Base-by-base conservation (phyloP, 1,140 invertebrate species). In the Rhagoletis pomonella region DNA sequence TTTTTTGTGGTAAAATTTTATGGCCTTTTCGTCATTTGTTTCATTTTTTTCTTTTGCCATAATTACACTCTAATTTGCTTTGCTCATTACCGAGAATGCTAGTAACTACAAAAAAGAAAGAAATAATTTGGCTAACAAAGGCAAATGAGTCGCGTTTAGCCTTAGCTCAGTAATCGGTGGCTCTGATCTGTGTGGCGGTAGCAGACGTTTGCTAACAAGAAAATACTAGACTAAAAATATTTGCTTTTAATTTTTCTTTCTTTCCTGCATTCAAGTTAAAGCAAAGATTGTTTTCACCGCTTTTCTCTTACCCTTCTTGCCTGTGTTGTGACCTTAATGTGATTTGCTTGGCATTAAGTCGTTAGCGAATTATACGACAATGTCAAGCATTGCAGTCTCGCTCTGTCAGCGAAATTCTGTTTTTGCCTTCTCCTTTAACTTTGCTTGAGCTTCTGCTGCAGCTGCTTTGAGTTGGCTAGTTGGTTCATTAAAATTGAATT, bases 401-500 rank as follows among this genome's bases (percentile, higher is more conserved):
- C 50, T 81, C 55, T 50, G 47, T 67, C 29, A 29, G n/a, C 64
- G 64, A 64, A 64, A 59, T 59, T 12, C 58, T 59, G 1, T 3
- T 10, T 67, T 67, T 67, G 3, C 7, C 60, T 73, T 47, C 5
- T 4, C 10, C 29, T 67, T 67, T 29, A 9, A 29, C 60, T 73
- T 47, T 81, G 14, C 3, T 9, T 9, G 39, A 29, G 44, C 55
- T 81, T 81, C 47, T 5, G 47, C 42, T 55, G 7, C 73, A 55
- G 69, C 29, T 14, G 12, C 44, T 73, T 73, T 17, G 39, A 4
- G 60, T 81, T n/a, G 47, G n/a, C 47, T 81, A 55, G 17, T 81
- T 81, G 73, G 44, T 17, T 55, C 47, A 81, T 55, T 81, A 81
- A 81, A 81, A 81, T 29, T 29, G 55, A 81, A 81, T 81, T 81